A percentile compares a stretch with the other conserved stretches of the same genome.
Evolutionary conservation across 2,113 vertebrate genomes (phyloP).

Genomic region (Poeciliopsis occidentalis): DNA sequence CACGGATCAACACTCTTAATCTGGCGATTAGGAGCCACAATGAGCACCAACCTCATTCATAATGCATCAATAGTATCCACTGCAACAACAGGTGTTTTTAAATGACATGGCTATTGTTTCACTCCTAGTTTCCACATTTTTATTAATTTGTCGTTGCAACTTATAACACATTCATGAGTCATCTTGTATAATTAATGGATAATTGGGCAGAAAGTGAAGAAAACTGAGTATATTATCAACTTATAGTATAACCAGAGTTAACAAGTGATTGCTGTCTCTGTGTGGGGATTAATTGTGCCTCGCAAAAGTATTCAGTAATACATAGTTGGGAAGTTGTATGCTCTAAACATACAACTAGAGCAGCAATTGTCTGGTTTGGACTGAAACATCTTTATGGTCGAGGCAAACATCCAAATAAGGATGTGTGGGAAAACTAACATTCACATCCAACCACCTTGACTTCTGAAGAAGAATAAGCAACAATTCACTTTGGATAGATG

Average conservation of each 20-base stretch:
- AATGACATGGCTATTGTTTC: conserved; percentile 4
- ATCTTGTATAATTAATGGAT: not conserved
- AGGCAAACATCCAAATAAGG: not conserved
- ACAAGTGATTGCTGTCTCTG: not conserved
- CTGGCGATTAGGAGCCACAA: conserved; percentile 41
- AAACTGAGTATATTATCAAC: not conserved
- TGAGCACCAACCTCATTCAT: conserved; percentile 57
- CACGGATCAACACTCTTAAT: conserved; percentile 20
- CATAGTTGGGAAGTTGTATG: not conserved
- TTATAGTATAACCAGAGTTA: not conserved
- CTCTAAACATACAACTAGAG: not conserved
- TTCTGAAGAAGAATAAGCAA: not conserved
- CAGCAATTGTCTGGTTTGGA: not conserved
- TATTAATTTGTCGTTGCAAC: not conserved
- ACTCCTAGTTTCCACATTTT: not conserved
- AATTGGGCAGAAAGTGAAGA: not conserved
- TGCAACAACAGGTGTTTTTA: conserved; percentile 50
- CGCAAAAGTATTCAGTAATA: not conserved
- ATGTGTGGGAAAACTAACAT: not conserved
- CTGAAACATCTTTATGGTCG: not conserved
- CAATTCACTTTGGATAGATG: not conserved
- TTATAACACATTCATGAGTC: not conserved
- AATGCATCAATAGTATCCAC: conserved; percentile 59
- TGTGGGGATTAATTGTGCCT: not conserved
- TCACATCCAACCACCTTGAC: not conserved